These are phyloP conservation scores for Tetragnatha versicolor DNA, from an alignment of 1,140 invertebrate genomes.

Conservation along the genomic window DNA sequence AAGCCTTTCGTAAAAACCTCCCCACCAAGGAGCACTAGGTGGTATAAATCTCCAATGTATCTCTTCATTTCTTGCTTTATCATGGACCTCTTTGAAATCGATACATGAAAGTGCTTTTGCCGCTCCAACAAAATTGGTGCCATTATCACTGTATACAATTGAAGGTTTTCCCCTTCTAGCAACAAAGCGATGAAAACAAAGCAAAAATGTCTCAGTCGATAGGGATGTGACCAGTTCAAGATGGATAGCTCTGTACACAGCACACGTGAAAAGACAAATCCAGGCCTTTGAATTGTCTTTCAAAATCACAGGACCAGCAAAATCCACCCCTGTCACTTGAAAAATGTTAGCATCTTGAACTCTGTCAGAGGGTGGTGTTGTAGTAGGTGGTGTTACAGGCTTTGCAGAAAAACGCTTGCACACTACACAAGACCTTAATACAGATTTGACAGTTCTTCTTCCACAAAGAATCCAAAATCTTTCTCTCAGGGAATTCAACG, in stretches of 20 bases:
- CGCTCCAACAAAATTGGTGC: constrained; percentile 63
- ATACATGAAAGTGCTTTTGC: not conserved
- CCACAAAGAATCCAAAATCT: constrained; percentile 11
- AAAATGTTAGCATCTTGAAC: constrained; percentile 59
- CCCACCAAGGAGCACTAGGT: not conserved
- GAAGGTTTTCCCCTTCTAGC: constrained; percentile 60
- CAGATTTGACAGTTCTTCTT: constrained; percentile 12
- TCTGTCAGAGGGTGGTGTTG: constrained; percentile 54
- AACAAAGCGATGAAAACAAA: constrained; percentile 62
- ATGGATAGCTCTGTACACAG: constrained; percentile 38
- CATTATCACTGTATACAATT: constrained; percentile 61
- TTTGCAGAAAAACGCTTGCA: not conserved
- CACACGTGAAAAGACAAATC: constrained; percentile 28
- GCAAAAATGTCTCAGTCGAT: constrained; percentile 61
- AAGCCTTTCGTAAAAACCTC: not conserved
- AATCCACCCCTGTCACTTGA: constrained; percentile 61
- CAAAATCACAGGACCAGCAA: constrained; percentile 60
- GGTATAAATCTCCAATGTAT: not conserved
- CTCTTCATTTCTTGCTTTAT: not conserved
- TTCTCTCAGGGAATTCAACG: not conserved
- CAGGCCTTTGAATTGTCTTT: constrained; percentile 42
- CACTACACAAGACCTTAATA: not conserved
- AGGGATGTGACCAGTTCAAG: constrained; percentile 62
- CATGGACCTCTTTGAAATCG: not conserved
- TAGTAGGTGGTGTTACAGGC: not conserved